phyloP scores from a whole-genome alignment of 2,888 invertebrate genomes.

The Dasypolia templi region DNA sequence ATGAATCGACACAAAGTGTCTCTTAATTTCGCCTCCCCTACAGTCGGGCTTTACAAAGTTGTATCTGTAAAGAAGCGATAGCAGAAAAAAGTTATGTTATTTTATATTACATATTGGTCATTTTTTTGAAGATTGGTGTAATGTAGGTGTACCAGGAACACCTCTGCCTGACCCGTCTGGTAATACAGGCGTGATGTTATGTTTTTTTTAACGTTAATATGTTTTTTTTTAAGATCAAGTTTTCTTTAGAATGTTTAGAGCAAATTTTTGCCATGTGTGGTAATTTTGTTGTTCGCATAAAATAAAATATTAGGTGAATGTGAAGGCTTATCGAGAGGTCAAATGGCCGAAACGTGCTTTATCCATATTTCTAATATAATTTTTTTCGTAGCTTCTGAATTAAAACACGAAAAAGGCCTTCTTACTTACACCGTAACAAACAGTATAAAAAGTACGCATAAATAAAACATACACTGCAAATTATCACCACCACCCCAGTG shows the following conservation, averaged over 20 bases:
- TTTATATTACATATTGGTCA: too few species aligned
- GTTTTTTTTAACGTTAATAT: too few species aligned
- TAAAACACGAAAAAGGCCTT: slow-evolving; percentile 11
- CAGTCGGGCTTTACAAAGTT: slow-evolving; percentile 83
- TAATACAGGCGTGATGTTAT: too few species aligned
- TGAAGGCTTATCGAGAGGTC: not conserved
- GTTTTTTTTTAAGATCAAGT: not conserved
- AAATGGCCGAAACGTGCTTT: not conserved
- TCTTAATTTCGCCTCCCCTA: slow-evolving; percentile 88
- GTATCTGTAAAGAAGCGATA: slow-evolving; percentile 77
- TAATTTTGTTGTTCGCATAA: not conserved
- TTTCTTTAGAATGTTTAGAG: not conserved
- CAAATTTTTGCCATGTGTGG: not conserved
- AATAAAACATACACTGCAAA: slow-evolving; percentile 51
- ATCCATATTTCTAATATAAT: not conserved
- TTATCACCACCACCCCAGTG: slow-evolving; percentile 51
- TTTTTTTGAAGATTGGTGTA: not conserved
- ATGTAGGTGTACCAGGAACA: not conserved
- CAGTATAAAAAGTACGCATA: slow-evolving; percentile 35
- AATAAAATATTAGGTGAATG: not conserved
- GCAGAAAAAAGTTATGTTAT: slow-evolving; percentile 62
- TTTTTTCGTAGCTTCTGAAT: not conserved
- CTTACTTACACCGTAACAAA: slow-evolving; percentile 20
- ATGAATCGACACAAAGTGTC: slow-evolving; percentile 87
- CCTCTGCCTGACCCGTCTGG: too few species aligned